Percentiles rank a stretch among this genome's conserved stretches.
Conservation (phyloP, 2,888 invertebrate genomes). For the Itoplectis maculator region DNA sequence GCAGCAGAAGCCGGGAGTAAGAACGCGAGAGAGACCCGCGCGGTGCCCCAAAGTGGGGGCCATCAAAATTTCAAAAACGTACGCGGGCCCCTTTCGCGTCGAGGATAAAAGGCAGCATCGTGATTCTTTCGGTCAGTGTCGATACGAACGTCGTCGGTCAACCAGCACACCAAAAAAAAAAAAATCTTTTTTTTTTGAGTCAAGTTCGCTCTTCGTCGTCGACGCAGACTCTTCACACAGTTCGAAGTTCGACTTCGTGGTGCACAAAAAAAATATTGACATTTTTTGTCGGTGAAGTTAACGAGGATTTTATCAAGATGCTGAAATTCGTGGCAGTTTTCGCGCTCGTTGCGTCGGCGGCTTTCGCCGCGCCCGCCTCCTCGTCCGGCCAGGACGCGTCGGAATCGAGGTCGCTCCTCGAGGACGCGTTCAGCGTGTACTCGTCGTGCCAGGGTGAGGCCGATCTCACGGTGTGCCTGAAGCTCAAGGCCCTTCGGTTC, state of each 20-base stretch:
- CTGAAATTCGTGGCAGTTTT: conserved; percentile 80
- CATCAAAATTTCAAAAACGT: conserved; percentile 85
- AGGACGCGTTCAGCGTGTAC: conserved; percentile 81
- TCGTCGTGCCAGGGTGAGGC: conserved; percentile 87
- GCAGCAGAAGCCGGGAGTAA: conserved; percentile 52
- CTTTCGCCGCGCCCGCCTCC: conserved; percentile 79
- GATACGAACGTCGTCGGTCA: conserved; percentile 83
- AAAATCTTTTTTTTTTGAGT: conserved; percentile 49
- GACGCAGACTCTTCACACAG: conserved; percentile 38
- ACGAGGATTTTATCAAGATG: conserved; percentile 75
- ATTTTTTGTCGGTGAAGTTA: conserved; percentile 65
- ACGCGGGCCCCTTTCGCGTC: conserved; percentile 84
- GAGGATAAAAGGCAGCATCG: conserved; percentile 85
- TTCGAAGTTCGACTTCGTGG: conserved; percentile 67
- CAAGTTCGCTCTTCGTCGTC: conserved; percentile 47
- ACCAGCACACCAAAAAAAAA: conserved; percentile 70
- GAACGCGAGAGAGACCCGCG: conserved; percentile 57
- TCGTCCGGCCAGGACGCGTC: conserved; percentile 74
- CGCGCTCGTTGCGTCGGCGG: conserved; percentile 76
- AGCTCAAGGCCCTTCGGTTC: conserved; percentile 91
- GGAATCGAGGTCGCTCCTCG: conserved; percentile 76
- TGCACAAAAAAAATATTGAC: conserved; percentile 31
- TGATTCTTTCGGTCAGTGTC: conserved; percentile 84
- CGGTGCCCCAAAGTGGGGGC: conserved; percentile 80
- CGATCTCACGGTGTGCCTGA: conserved; percentile 90